Conservation (phyloP, 1,140 invertebrate species). For the Chlorops oryzae region DNA sequence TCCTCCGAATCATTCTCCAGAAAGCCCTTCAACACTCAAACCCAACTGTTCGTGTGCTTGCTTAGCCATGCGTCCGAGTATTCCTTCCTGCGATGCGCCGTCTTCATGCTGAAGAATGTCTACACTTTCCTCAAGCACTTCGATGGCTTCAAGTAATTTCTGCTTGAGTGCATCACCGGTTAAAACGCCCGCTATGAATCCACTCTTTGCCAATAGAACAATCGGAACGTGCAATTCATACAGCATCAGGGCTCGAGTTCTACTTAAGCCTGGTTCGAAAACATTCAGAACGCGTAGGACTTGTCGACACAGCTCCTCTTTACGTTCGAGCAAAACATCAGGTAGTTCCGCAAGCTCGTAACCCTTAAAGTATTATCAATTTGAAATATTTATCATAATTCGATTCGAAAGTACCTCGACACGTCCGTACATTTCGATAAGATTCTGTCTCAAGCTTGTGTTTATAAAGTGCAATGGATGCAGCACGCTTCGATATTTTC, state of each 20-base stretch:
- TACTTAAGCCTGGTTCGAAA: conserved; percentile 67
- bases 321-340: conserved; percentile 65
- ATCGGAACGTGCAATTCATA: conserved; percentile 73
- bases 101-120: conserved; percentile 63
- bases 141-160: conserved; percentile 58
- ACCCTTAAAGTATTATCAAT: no score
- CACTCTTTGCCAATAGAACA: conserved; percentile 60
- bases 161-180: conserved; percentile 56
- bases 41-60: conserved; percentile 58
- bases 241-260: conserved; percentile 68
- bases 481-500: conserved; percentile 58
- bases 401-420: no score
- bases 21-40: conserved; percentile 55
- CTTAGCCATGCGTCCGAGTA: conserved; percentile 57
- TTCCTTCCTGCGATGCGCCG: conserved; percentile 61
- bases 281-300: conserved; percentile 63
- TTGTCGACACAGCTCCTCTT: conserved; percentile 64
- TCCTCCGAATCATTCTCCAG: no score
- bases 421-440: conserved; percentile 71
- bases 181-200: conserved; percentile 57
- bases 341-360: conserved; percentile 66
- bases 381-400: no score
- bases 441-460: conserved; percentile 57
- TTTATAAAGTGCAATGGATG: conserved; percentile 68
- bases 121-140: conserved; percentile 55